These are phyloP conservation scores for Abscondita cerata DNA, from an alignment of 2,888 invertebrate genomes.

Conservation along the genomic window DNA sequence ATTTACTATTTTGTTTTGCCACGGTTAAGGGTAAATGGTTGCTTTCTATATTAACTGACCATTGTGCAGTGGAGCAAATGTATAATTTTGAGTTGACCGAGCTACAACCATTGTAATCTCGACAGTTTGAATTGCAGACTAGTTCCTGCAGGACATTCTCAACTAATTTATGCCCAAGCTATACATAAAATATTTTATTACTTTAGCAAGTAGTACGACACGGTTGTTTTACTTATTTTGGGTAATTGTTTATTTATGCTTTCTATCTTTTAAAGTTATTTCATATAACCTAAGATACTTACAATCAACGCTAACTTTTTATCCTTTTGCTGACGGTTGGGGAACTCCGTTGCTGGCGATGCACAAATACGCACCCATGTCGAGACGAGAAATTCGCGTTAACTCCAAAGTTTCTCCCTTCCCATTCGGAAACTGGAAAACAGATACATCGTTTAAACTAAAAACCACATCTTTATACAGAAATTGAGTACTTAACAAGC, in stretches of 20 bases:
- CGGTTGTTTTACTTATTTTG: slow-evolving; percentile 17
- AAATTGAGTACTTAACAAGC: too few species aligned
- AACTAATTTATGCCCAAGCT: slow-evolving; percentile 54
- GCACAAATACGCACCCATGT: slow-evolving; percentile 92
- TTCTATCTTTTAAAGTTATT: background rate
- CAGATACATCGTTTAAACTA: background rate
- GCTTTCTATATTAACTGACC: slow-evolving; percentile 52
- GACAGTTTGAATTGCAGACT: slow-evolving; percentile 54
- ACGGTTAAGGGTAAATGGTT: slow-evolving; percentile 44
- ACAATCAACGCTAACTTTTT: slow-evolving; percentile 94
- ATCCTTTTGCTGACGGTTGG: slow-evolving; percentile 88
- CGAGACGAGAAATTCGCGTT: slow-evolving; percentile 82
- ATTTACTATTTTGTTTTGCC: slow-evolving; percentile 41
- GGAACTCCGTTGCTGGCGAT: slow-evolving; percentile 91
- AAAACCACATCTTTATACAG: too few species aligned
- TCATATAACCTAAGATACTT: slow-evolving; percentile 65
- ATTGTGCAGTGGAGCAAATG: slow-evolving; percentile 53
- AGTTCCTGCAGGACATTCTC: slow-evolving; percentile 55
- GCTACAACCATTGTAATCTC: slow-evolving; percentile 52
- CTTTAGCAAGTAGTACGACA: slow-evolving; percentile 11
- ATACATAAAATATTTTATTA: slow-evolving; percentile 24
- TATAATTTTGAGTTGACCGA: slow-evolving; percentile 54
- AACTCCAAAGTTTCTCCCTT: slow-evolving; percentile 85
- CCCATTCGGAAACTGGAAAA: slow-evolving; percentile 78
- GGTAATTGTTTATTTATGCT: slow-evolving; percentile 14